These are phyloP conservation scores for Myrmecobius fasciatus DNA, from an alignment of 2,113 vertebrate species.

Conservation along the genomic window DNA sequence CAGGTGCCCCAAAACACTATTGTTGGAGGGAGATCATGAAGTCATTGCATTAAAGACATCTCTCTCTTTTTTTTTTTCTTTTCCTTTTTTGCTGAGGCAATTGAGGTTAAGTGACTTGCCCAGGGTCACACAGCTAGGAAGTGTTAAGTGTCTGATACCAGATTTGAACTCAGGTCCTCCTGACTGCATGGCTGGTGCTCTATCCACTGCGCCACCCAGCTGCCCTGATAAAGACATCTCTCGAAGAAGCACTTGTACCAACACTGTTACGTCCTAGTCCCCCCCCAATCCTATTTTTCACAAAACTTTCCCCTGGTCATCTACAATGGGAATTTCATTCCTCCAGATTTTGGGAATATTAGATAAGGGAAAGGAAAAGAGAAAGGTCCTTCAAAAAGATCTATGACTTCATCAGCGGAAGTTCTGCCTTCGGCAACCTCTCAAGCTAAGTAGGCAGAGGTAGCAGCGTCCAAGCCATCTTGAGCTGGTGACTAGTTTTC, in stretches of 20 bases:
- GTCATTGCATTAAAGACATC: neutral
- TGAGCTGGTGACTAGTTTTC: neutral
- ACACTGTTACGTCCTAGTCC: neutral
- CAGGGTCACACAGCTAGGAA: no score
- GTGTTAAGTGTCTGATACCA: no score
- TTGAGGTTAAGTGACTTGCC: no score
- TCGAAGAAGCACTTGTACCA: neutral
- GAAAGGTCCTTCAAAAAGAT: neutral
- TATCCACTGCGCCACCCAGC: no score
- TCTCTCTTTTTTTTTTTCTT: no score
- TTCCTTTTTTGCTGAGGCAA: no score
- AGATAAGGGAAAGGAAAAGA: conserved; percentile 16
- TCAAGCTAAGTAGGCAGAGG: neutral
- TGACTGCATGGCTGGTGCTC: no score
- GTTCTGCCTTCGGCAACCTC: neutral
- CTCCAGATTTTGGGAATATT: neutral
- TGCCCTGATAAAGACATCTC: neutral
- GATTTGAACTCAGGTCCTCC: no score
- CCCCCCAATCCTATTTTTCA: neutral
- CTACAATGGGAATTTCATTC: neutral
- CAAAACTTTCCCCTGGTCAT: neutral
- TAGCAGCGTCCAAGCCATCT: neutral
- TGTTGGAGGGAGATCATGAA: neutral
- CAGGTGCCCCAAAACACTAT: neutral
- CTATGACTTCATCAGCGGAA: neutral